Base-by-base conservation (phyloP, 2,113 vertebrate species). In the Notothenia coriiceps region DNA sequence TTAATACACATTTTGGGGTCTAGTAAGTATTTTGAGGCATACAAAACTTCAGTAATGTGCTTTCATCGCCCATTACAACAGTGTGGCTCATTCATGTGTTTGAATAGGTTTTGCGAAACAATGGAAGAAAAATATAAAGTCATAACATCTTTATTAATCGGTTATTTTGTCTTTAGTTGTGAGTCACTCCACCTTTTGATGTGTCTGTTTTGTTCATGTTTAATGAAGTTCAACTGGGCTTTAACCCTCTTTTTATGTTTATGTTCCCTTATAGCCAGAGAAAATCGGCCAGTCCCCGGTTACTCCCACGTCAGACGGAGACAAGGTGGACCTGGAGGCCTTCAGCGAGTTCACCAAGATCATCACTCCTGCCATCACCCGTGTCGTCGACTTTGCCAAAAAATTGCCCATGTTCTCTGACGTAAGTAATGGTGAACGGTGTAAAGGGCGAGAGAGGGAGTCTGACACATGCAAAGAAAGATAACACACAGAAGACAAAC, bases 321-420 rank as follows among this genome's bases (percentile, higher is more conserved):
- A 99, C 91, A 99, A 98, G 92, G 98, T 99, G 74, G 98, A 99
- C 92, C 94, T 99, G 84, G 97, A 99, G 90, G 98, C 97, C 60
- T 99, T 99, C 96, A 99, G 98, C 20, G 97, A 99, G 95, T 99
- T 99, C 96, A 99, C 98, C 93, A 99, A 98, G 96, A 99, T 99
- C 95, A 98, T 99, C 95, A 99, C 98, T 83, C 98, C 98, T 12
- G 98, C 98, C 94, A 99, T 99, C 94, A 99, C 98, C 13, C 97
- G 98, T 1, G 98, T 99, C 71, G 98, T 99, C 77, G 98, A 99
- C 96, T 99, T 99, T 95, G 98, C 98, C 96, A 99, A 99, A 97
- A 99, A 99, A 95, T 94, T 99, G 94, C 97, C 97, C 95, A 98
- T 97, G 97, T 99, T 99, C 94, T 97, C 97, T 61, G 97, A 97